Base-by-base conservation (phyloP, 2,888 invertebrate genomes). In the Agrotis segetum region DNA sequence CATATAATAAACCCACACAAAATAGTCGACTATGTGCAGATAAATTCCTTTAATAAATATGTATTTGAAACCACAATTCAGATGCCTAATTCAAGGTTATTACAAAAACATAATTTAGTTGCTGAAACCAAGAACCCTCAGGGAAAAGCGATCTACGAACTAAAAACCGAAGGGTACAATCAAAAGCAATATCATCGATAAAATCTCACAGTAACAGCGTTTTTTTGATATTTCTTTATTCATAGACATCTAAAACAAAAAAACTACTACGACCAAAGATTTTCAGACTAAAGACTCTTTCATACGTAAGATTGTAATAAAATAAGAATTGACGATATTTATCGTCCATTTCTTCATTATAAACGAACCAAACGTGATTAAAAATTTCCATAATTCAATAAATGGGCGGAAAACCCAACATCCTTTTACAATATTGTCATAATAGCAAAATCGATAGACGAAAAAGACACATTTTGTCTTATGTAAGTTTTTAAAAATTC, bases 171-270 rank as follows among this genome's bases (percentile, higher is more conserved):
- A 53, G 9, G 19, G 63, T 24, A 64, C 17, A 71, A 59, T 62
- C 29, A 53, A 49, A 44, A 50, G 16, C 21, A 55, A 47, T 46
- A 50, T 60, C 21, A 19, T 50, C 21, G n/a, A n/a, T 50, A 40
- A 67, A 78, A 49, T 68, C 50, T 49, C 9, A 53, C 17, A 13
- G 58, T 3, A 50, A 19, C 40, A 60, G 52, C 19, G 34, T 4
- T 55, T 60, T 59, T 61, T 50, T 47, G 9, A 24, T 46, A 55
- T 29, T 67, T 67, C 40, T 68, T 66, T 77, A 69, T 77, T 68
- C 55, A 68, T 71, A 52, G 55, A 34, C 53, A 52, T 47, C 14
- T 53, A 71, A 56, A 34, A 58, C 29, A 66, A 68, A 68, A 72
- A 68, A 13, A 34, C 46, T 46, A 65, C 24, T 52, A 21, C 17